Evolutionary conservation across 2,797 vertebrate genomes (phyloP).

Genomic region (Dicrostonyx torquatus): DNA sequence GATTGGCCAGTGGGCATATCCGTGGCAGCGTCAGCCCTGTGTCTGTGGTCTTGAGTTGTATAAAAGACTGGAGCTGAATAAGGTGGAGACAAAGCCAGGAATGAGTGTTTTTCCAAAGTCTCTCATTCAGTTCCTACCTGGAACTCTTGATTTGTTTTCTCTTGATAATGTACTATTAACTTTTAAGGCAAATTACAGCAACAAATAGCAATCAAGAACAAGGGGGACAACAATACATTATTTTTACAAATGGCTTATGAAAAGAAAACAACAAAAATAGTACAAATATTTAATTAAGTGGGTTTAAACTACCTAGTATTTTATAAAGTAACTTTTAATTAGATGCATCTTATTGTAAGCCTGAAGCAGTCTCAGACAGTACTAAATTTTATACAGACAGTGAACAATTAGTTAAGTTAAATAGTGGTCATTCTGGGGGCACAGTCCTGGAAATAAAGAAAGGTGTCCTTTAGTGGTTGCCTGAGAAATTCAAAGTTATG

Average conservation of each 20-base stretch:
- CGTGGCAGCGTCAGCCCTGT: too few relatives aligned
- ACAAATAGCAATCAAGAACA: not conserved
- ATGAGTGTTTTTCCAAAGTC: not conserved
- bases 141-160: not conserved
- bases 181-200: not conserved
- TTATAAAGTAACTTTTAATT: not conserved
- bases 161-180: not conserved
- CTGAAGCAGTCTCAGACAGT: fast-evolving
- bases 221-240: not conserved
- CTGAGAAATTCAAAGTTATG: not conserved
- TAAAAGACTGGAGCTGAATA: not conserved
- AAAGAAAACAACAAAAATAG: not conserved
- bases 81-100: not conserved
- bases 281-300: not conserved
- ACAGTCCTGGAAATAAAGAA: not conserved
- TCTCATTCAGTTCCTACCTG: not conserved
- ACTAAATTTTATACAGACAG: not conserved
- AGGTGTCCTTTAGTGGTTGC: too few relatives aligned
- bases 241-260: not conserved
- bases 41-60: too few relatives aligned
- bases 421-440: not conserved
- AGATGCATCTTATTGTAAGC: not conserved
- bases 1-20: too few relatives aligned
- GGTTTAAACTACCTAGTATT: not conserved
- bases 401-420: fast-evolving